Evolutionary conservation across 2,888 invertebrate genomes (phyloP).

Genomic region (Clunio marinus): DNA sequence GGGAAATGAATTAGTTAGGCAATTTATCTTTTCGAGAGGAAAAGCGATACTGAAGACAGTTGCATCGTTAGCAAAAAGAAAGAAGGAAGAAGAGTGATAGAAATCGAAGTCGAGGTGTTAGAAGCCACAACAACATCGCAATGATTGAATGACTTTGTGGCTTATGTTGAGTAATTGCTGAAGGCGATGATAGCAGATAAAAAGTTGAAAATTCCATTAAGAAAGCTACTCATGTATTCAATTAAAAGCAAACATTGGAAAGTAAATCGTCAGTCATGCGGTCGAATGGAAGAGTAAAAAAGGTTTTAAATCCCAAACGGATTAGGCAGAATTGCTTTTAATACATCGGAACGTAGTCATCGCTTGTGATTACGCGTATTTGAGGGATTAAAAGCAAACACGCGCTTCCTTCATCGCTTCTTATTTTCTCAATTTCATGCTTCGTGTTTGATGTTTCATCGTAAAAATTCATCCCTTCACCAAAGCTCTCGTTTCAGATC

Average conservation of each 20-base stretch:
- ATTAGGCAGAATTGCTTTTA: not conserved
- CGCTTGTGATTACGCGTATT: too few species aligned
- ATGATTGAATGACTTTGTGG: not conserved
- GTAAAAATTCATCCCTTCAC: not conserved
- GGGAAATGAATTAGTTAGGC: conserved; percentile 3
- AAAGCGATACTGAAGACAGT: too few species aligned
- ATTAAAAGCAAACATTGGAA: not conserved
- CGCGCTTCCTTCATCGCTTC: too few species aligned
- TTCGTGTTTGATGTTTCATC: not conserved
- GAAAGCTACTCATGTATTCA: not conserved
- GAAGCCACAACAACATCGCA: not conserved
- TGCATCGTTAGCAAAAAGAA: not conserved
- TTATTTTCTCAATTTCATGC: too few species aligned
- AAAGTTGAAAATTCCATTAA: not conserved
- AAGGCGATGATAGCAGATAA: conserved; percentile 2
- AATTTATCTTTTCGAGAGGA: not conserved
- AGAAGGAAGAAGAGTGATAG: not conserved
- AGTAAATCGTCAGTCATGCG: not conserved
- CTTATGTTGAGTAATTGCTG: too few species aligned
- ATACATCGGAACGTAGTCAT: too few species aligned
- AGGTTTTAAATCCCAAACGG: not conserved
- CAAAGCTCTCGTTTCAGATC: too few species aligned
- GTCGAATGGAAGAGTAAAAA: not conserved
- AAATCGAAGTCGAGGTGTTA: not conserved
- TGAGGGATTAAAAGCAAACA: too few species aligned